These are phyloP conservation scores for Ctenopoma kingsleyae DNA, from an alignment of 2,797 vertebrate species.

Conservation along the genomic window DNA sequence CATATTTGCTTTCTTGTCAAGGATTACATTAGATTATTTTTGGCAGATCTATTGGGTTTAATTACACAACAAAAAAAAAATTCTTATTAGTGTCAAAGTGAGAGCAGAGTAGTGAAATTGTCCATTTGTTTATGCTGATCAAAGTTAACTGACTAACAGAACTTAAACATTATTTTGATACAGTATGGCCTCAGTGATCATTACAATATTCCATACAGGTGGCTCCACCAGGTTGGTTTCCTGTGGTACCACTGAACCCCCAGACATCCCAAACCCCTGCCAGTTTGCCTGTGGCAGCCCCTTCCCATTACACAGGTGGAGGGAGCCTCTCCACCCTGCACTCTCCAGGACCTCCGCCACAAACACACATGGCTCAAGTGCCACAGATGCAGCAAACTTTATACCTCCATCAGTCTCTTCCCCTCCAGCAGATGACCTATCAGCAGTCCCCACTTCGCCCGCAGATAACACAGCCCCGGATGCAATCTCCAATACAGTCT, in stretches of 20 bases:
- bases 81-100: no score
- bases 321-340: conserved; percentile 67
- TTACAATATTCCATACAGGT: conserved; percentile 62
- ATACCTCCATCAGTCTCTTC: conserved; percentile 79
- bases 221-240: conserved; percentile 81
- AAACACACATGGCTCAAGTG: conserved; percentile 68
- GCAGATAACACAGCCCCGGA: conserved; percentile 68
- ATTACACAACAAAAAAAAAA: not conserved
- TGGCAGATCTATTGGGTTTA: not conserved
- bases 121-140: no score
- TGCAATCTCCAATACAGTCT: conserved; percentile 67
- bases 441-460: conserved; percentile 74
- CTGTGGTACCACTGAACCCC: conserved; percentile 71
- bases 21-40: not conserved
- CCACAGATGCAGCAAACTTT: conserved; percentile 76
- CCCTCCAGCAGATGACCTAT: conserved; percentile 79
- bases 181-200: conserved; percentile 14
- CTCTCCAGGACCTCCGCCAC: conserved; percentile 65
- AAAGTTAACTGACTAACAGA: not conserved
- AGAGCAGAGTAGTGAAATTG: no score
- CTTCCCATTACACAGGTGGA: conserved; percentile 73
- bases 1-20: not conserved
- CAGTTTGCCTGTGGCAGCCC: conserved; percentile 65
- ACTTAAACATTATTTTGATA: not conserved
- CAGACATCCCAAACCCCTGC: conserved; percentile 64